Percentiles rank a stretch among this genome's conserved stretches.
Conservation (phyloP, 1,140 invertebrate genomes). For the Diuraphis noxia region DNA sequence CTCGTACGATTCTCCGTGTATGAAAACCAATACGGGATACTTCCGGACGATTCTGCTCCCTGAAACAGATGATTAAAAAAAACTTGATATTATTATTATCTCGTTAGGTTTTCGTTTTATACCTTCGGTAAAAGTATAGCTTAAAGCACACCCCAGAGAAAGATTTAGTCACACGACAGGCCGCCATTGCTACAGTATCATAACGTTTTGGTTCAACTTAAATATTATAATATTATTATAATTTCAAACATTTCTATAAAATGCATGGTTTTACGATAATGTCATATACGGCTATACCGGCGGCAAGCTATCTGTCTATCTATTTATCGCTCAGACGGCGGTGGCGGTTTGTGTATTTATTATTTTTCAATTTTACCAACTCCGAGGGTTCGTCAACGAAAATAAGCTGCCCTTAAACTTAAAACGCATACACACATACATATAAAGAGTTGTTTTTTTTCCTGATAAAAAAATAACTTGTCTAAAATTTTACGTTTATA, state of each 20-base stretch:
- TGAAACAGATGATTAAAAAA: conserved; percentile 30
- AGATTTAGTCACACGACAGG: neutral
- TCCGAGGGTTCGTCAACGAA: neutral
- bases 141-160: neutral
- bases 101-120: neutral
- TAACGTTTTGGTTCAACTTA: neutral
- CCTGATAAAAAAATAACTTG: neutral
- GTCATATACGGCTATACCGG: no score
- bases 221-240: neutral
- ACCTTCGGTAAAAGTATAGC: neutral
- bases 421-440: neutral
- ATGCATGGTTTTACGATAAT: neutral
- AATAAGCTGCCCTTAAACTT: neutral
- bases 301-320: neutral
- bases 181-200: neutral
- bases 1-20: conserved; percentile 93
- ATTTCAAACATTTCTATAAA: neutral
- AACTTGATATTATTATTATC: neutral
- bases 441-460: neutral
- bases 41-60: conserved; percentile 59
- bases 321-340: neutral
- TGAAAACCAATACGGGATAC: conserved; percentile 87
- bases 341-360: neutral
- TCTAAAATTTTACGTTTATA: neutral
- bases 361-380: neutral